Evolutionary conservation across 2,797 vertebrate species (phyloP), one percentile per base, ranked within the genome.

Genomic region (Dendrocincla fuliginosa): DNA sequence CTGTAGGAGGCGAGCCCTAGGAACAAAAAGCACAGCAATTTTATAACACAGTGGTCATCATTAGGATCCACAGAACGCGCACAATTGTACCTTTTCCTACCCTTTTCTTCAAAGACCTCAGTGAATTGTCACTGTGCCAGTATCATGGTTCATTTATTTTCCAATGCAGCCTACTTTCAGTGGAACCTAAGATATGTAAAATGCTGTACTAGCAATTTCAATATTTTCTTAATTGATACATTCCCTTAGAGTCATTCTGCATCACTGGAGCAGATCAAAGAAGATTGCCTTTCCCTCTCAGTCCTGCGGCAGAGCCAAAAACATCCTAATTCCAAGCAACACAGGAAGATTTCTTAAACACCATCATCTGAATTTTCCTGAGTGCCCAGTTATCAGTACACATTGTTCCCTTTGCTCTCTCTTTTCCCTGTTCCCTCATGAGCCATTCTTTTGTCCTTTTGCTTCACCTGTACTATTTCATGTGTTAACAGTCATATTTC

Each of bases 191-290:
- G 89, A 53, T 79, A 86, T 23, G 39, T 89, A 92, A 91, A 95
- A 88, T 42, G 56, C 83, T 78, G 49, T 81, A 84, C 87, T 80
- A 82, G 86, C 76, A 86, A 93, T 94, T 96, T 94, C 95, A 95
- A 18, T 96, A 93, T 96, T 97, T 95, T 95, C 90, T 96, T 96
- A 96, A 96, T 94, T 96, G 96, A 91, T 96, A 90, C 69, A 91
- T 95, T 95, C 81, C 91, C 84, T 95, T 53, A 33, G 89, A 95
- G 95, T 87, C 88, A 88, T 56, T 94, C 90, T 90, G 89, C 95
- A 91, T 88, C 76, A 67, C 67, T 96, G 79, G 42, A 97, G 95
- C 94, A 94, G 93, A 97, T 95, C 86, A 97, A 95, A 89, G 83
- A 89, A 93, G 87, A 96, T 35, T 92, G 81, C 46, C 73, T 96